A percentile compares a stretch with the other conserved stretches of the same genome.
phyloP scores from a whole-genome alignment of 2,113 vertebrate genomes.

The Mohoua ochrocephala region DNA sequence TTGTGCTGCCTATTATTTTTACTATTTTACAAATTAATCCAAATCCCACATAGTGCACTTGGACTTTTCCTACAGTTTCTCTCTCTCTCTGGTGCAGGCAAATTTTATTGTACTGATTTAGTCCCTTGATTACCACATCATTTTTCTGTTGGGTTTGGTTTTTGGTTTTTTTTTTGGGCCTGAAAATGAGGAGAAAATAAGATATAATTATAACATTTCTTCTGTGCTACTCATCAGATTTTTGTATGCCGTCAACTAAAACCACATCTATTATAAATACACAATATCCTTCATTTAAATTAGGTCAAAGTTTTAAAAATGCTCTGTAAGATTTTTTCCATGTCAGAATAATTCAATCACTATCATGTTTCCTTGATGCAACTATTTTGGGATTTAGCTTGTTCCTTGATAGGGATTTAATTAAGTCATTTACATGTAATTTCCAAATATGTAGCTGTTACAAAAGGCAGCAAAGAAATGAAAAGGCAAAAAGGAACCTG shows the following conservation, averaged over 20 bases:
- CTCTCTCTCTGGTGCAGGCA: background rate
- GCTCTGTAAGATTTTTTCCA: slow-evolving; percentile 18
- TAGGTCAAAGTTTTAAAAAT: slow-evolving; percentile 23
- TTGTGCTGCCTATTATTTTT: background rate
- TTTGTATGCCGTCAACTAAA: background rate
- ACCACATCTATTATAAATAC: background rate
- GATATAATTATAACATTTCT: background rate
- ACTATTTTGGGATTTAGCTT: slow-evolving; percentile 46
- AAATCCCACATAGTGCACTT: background rate
- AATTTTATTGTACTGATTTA: background rate
- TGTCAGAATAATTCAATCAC: slow-evolving; percentile 15
- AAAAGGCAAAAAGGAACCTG: background rate
- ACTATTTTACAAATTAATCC: background rate
- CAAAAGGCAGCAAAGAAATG: background rate
- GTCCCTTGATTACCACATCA: background rate
- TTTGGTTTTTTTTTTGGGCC: background rate
- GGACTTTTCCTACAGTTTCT: background rate
- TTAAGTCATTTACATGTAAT: slow-evolving; percentile 57
- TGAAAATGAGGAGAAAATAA: background rate
- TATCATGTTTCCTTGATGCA: slow-evolving; percentile 9
- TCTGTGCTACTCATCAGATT: background rate
- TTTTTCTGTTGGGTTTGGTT: background rate
- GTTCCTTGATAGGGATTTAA: slow-evolving; percentile 53
- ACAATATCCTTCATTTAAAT: background rate
- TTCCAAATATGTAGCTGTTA: background rate